Percentiles rank a stretch among this genome's conserved stretches.
phyloP scores from a whole-genome alignment of 2,113 vertebrate species.

The Brachyistius frenatus region DNA sequence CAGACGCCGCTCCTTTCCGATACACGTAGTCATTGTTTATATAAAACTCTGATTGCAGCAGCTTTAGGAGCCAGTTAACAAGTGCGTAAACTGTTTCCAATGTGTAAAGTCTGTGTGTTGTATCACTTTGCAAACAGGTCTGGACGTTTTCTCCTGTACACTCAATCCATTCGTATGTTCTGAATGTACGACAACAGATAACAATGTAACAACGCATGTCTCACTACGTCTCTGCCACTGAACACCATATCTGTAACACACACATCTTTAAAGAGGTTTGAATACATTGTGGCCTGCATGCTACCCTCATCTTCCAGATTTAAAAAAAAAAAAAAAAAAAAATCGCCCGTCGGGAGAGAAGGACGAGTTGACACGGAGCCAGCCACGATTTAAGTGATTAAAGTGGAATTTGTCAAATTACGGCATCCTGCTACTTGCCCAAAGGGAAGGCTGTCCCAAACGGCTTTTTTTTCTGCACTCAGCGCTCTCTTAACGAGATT shows the following conservation, averaged over 20 bases:
- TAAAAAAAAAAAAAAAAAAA: no score
- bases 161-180: no score
- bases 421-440: constrained; percentile 9
- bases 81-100: no score
- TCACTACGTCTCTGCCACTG: no score
- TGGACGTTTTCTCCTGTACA: no score
- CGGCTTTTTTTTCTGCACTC: constrained; percentile 31
- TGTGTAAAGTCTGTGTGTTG: no score
- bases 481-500: constrained; percentile 52
- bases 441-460: constrained; percentile 22
- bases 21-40: not conserved
- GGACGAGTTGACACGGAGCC: not conserved
- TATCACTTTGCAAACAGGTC: no score
- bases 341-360: not conserved
- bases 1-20: no score
- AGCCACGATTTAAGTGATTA: constrained; percentile 6
- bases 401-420: constrained; percentile 35
- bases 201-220: no score
- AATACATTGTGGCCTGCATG: not conserved
- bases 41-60: not conserved
- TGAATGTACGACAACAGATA: no score
- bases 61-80: not conserved
- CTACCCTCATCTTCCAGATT: not conserved
- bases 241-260: no score
- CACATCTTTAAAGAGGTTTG: no score